These are phyloP conservation scores for Clangula hyemalis DNA, from an alignment of 2,797 vertebrate genomes.

Conservation along the genomic window DNA sequence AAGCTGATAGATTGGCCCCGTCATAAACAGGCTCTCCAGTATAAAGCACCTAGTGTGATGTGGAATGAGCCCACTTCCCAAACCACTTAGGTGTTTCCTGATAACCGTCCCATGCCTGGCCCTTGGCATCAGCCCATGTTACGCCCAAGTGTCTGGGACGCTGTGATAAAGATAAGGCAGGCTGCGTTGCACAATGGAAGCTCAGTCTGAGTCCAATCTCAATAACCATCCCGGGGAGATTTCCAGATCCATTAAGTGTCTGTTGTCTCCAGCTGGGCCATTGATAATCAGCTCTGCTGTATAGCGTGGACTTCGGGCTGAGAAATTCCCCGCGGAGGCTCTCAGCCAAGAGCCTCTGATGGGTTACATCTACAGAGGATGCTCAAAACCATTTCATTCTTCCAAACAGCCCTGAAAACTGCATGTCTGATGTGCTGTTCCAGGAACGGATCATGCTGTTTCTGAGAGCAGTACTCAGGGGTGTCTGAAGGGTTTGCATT, in stretches of 20 bases:
- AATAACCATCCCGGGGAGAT: background rate
- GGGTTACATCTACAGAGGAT: background rate
- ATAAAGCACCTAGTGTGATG: background rate
- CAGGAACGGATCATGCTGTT: background rate
- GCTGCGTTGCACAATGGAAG: background rate
- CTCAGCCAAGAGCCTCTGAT: background rate
- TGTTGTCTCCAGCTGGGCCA: conserved; percentile 20
- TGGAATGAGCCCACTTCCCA: conserved; percentile 46
- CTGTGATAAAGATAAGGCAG: conserved; percentile 61
- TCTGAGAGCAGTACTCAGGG: background rate
- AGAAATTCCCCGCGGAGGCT: background rate
- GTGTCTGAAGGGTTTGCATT: background rate
- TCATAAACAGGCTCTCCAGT: conserved; percentile 8
- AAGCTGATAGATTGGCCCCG: background rate
- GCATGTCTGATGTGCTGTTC: background rate
- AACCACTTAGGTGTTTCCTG: conserved; percentile 49
- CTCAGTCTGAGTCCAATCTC: conserved; percentile 2
- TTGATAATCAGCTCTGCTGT: background rate
- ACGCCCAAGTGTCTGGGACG: conserved; percentile 34
- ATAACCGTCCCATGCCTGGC: conserved; percentile 17
- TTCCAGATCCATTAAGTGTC: conserved; percentile 2
- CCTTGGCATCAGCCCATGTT: conserved; percentile 40
- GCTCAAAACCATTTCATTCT: background rate
- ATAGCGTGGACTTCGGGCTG: background rate
- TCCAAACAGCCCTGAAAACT: conserved; percentile 4